Evolutionary conservation across 2,888 invertebrate species (phyloP), one percentile per base, ranked within the genome.

Genomic region (Desoria tigrina): DNA sequence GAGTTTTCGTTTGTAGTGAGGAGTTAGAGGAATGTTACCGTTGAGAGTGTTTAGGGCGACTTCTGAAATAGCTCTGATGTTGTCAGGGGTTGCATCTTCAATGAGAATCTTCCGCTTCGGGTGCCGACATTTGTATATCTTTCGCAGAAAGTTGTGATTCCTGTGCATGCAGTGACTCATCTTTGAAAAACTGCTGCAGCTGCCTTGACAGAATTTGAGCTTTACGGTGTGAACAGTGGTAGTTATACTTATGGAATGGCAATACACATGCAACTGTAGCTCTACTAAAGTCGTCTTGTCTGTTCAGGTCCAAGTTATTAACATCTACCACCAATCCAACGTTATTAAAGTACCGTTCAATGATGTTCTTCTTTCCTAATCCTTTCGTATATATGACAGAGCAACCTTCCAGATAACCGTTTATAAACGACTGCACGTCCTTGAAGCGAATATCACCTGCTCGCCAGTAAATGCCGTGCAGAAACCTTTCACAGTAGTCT

Each of bases 311-410:
- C 32, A 32, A 32, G 32, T 32, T 11, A 32, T 32, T 32, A 4
- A 32, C 4, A 11, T 32, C 32, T 7, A 32, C 11, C 6, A 32
- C 32, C 11, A n/a, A n/a, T n/a, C n/a, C n/a, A n/a, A n/a, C n/a
- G n/a, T 4, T 32, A 32, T 4, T 32, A 7, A n/a, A n/a, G n/a
- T n/a, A n/a, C n/a, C n/a, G n/a, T n/a, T n/a, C n/a, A 23, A 24
- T 16, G 2, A 9, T 23, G 18, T n/a, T 1, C 2, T 1, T 50
- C 11, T 32, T 32, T 32, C 11, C 32, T 7, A 32, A 32, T 11
- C 32, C 32, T 55, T 69, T 69, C 21, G 65, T 61, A 42, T 61
- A 69, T 14, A 69, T 32, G 1, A 14, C 23, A 2, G 55, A 56
- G 21, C 55, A n/a, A n/a, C n/a, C n/a, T n/a, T n/a, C n/a, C n/a